Base-by-base conservation (phyloP, 2,113 vertebrate genomes). In the Hipposideros armiger region DNA sequence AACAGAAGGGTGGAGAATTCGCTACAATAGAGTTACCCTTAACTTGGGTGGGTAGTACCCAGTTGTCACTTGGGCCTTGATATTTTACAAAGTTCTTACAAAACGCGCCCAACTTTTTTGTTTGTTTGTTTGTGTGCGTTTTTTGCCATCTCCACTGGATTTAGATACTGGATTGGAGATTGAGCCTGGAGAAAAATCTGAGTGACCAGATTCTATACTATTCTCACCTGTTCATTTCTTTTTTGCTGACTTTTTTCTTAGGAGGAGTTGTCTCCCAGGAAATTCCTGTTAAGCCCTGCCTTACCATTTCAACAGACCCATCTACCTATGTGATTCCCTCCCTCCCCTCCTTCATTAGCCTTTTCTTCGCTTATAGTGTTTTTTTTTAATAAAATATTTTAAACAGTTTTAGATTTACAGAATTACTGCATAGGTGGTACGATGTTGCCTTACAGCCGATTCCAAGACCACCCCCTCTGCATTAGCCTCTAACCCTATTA, bases 171-270 rank as follows among this genome's bases (percentile, higher is more conserved):
- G 14, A 54, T 54, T 54, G 52, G 42, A 80, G 56, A 42, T 11
- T 52, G 83, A 92, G 26, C 58, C 30, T 83, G 20, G 78, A 95
- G 69, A 96, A 93, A 83, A 77, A 82, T 52, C 54, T 54, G 36
- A 95, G 66, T 91, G 28, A 81, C 26, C 40, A 96, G 77, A 77
- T 89, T 19, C 72, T 93, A 11, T 96, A 47, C 52, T 76, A 4
- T 77, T 73, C 19, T 93, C 88, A 95, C 69, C 54, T 90, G 40
- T 70, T 95, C 95, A 94, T 95, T 54, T 96, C 36, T 58, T 91
- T 40, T 86, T 74, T 86, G 36, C 66, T 95, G 47, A 91, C 20
- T 40, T 3, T 58, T 66, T 86, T 58, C 45, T 95, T 84, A 93
- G 62, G 50, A 70, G 87, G 47, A 78, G 19, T 78, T 80, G 54